Conservation (phyloP, 2,797 vertebrate genomes). For the Arrhamphus sclerolepis region DNA sequence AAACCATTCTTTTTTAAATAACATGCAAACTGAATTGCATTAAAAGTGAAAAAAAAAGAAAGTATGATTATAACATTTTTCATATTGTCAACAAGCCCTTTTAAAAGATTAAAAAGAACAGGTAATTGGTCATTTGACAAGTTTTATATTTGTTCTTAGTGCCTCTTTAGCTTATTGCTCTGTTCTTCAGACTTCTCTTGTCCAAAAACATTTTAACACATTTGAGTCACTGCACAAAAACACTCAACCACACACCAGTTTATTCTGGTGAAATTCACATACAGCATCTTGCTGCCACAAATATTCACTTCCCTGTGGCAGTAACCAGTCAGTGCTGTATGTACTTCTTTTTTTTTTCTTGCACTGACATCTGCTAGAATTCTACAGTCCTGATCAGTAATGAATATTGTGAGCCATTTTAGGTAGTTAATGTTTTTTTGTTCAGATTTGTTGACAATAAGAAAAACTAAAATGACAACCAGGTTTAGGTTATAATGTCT, state of each 20-base stretch:
- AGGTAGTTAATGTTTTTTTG: background rate
- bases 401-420: background rate
- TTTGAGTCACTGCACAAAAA: too few species aligned
- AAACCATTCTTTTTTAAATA: too few species aligned
- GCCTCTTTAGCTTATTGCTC: background rate
- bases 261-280: background rate
- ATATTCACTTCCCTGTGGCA: background rate
- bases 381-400: background rate
- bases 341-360: background rate
- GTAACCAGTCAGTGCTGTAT: background rate
- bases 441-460: slow-evolving; percentile 18
- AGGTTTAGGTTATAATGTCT: background rate
- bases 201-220: too few species aligned
- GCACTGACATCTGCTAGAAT: background rate
- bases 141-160: background rate
- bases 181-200: too few species aligned
- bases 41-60: background rate
- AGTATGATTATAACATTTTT: background rate
- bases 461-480: background rate
- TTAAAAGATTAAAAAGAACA: background rate
- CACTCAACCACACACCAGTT: background rate
- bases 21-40: background rate
- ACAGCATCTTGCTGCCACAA: background rate
- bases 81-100: slow-evolving; percentile 5
- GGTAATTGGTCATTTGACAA: too few species aligned